Percentiles rank a stretch among this genome's conserved stretches.
Evolutionary conservation across 2,888 invertebrate genomes (phyloP).

Genomic region (Epicampocera succincta): DNA sequence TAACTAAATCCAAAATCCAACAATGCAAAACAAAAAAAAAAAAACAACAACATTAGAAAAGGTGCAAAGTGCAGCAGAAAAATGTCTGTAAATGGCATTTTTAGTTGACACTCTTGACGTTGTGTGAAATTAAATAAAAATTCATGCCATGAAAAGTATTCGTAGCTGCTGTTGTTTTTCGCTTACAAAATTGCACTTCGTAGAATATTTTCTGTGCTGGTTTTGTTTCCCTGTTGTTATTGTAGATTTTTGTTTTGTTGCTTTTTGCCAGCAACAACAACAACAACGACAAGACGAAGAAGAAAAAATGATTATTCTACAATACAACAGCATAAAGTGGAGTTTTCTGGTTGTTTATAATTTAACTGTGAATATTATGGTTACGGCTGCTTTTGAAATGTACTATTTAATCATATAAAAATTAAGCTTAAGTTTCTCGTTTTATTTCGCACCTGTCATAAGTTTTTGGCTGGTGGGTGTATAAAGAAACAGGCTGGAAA

Average conservation of each 20-base stretch:
- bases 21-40: constrained; percentile 14
- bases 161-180: constrained; percentile 48
- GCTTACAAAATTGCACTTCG: constrained; percentile 44
- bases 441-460: constrained; percentile 20
- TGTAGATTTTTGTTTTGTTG: constrained; percentile 37
- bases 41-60: constrained; percentile 21
- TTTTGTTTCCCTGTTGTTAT: constrained; percentile 5
- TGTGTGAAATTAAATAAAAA: constrained; percentile 70
- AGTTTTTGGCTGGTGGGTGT: constrained; percentile 6
- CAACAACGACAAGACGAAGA: no score
- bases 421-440: constrained; percentile 51
- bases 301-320: background rate
- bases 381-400: constrained; percentile 20
- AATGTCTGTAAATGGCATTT: constrained; percentile 55
- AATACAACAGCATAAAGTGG: constrained; percentile 6
- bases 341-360: constrained; percentile 50
- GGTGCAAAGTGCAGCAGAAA: constrained; percentile 14
- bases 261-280: constrained; percentile 32
- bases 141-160: constrained; percentile 62
- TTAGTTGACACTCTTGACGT: constrained; percentile 69
- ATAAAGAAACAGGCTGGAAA: background rate
- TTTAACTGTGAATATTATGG: constrained; percentile 48
- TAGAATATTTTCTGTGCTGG: constrained; percentile 9
- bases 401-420: constrained; percentile 45
- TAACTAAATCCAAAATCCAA: constrained; percentile 30